Evolutionary conservation across 1,140 invertebrate species (phyloP).

Genomic region (Bombus confusus): DNA sequence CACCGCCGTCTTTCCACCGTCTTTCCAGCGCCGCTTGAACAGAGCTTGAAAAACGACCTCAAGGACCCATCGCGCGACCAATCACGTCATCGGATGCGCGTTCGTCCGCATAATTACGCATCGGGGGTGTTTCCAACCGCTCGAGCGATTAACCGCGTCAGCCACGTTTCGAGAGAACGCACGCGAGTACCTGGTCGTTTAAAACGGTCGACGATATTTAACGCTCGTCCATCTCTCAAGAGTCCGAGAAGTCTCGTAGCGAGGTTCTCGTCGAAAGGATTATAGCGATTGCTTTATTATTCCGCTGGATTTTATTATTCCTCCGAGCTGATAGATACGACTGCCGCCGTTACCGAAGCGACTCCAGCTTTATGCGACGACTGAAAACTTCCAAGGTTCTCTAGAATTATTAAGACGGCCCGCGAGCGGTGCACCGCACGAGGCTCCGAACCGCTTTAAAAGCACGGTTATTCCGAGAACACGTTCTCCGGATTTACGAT

Average conservation of each 20-base stretch:
- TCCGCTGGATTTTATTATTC: not conserved
- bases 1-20: not conserved
- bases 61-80: slow-evolving; percentile 19
- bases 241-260: not conserved
- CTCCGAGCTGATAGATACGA: not conserved
- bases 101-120: slow-evolving; percentile 36
- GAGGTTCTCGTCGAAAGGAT: not conserved
- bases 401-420: not conserved
- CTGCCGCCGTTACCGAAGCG: too few species aligned
- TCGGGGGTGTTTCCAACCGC: not conserved
- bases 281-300: slow-evolving; percentile 4
- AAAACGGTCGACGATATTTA: not conserved
- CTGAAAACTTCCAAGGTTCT: slow-evolving; percentile 9
- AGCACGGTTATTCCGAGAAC: not conserved
- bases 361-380: not conserved
- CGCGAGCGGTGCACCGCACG: too few species aligned
- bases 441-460: not conserved
- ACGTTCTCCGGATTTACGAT: not conserved
- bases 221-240: not conserved
- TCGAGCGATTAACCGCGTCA: too few species aligned
- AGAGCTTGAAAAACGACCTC: not conserved
- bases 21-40: not conserved
- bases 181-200: not conserved
- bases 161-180: too few species aligned
- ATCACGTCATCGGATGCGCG: slow-evolving; percentile 15